Percentiles rank a stretch among this genome's conserved stretches.
Conservation (phyloP, 2,113 vertebrate species). For the Ptilonorhynchus violaceus region DNA sequence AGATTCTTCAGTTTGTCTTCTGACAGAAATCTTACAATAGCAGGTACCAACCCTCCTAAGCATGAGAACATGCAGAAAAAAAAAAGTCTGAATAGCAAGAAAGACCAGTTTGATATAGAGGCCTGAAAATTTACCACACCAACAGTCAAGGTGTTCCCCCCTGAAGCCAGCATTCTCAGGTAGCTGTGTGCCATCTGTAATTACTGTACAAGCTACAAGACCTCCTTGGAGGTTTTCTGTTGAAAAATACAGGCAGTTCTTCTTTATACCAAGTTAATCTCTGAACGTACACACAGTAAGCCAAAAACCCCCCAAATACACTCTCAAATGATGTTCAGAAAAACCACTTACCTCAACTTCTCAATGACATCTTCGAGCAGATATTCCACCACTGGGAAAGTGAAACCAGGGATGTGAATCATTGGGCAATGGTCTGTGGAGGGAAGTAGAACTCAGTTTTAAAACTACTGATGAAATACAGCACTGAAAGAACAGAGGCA, state of each 20-base stretch:
- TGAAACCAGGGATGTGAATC: conserved; percentile 94
- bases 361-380: conserved; percentile 93
- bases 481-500: background rate
- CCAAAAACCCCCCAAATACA: background rate
- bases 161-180: background rate
- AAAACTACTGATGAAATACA: background rate
- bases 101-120: background rate
- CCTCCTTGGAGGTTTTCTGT: background rate
- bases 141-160: background rate
- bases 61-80: background rate
- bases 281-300: background rate
- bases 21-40: background rate
- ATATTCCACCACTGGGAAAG: conserved; percentile 92
- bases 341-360: conserved; percentile 79
- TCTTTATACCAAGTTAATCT: background rate
- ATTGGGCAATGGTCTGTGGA: conserved; percentile 86
- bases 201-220: background rate
- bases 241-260: background rate
- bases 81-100: background rate
- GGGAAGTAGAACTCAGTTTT: background rate
- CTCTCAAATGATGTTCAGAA: background rate
- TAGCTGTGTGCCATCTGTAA: background rate
- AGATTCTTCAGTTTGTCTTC: background rate
- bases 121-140: background rate
- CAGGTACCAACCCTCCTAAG: background rate